These are phyloP conservation scores for Catagonus wagneri DNA, from an alignment of 2,113 vertebrate species.

Conservation along the genomic window DNA sequence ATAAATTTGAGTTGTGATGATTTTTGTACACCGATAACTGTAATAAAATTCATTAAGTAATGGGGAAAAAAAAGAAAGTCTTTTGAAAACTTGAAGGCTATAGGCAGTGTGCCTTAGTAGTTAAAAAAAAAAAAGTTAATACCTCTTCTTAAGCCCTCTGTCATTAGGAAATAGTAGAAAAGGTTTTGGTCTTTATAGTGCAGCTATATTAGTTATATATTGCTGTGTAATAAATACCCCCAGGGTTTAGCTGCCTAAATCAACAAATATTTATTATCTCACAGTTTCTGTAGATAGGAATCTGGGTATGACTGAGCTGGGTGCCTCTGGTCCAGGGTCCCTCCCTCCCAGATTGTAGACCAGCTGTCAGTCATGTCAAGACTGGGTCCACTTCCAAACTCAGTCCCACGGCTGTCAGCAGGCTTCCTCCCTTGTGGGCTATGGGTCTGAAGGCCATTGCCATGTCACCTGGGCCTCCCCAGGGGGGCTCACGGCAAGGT, in stretches of 20 bases:
- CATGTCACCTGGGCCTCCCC: background rate
- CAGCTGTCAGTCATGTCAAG: background rate
- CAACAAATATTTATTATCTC: background rate
- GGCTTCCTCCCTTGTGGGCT: background rate
- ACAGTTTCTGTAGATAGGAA: background rate
- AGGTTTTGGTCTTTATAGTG: background rate
- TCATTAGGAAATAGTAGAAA: background rate
- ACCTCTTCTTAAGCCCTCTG: background rate
- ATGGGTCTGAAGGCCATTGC: background rate
- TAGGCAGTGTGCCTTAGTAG: background rate
- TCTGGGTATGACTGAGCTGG: background rate
- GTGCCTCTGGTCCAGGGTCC: background rate
- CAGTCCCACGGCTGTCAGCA: too few relatives aligned
- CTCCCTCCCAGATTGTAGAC: background rate
- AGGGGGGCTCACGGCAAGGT: background rate
- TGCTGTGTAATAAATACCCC: background rate
- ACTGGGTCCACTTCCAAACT: background rate
- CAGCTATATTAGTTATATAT: background rate
- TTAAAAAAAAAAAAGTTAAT: background rate
- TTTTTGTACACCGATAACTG: too few relatives aligned
- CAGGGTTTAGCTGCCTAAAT: background rate
- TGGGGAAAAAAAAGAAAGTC: too few relatives aligned
- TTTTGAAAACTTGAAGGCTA: background rate
- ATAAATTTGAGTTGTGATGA: too few relatives aligned
- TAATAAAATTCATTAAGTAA: too few relatives aligned